A percentile compares a stretch with the other conserved stretches of the same genome.
phyloP scores from a whole-genome alignment of 2,113 vertebrate species.

The Pelvicachromis taeniatus region DNA sequence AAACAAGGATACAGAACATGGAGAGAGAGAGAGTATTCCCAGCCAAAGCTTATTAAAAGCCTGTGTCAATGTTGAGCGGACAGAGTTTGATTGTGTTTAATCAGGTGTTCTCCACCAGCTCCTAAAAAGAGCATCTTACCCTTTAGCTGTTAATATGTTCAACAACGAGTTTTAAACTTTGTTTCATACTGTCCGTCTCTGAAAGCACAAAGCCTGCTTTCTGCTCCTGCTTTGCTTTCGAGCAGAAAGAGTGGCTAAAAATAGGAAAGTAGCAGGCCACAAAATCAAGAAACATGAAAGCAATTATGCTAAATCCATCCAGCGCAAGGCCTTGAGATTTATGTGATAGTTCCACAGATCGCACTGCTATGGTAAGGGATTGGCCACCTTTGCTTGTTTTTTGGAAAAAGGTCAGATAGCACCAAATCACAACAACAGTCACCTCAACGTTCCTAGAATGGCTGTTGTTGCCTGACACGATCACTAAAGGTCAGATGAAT shows the following conservation, averaged over 20 bases:
- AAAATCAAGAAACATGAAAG: not conserved
- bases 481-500: not conserved
- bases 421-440: not conserved
- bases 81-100: not conserved
- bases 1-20: not conserved
- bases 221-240: no score
- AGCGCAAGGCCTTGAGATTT: not conserved
- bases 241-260: not conserved
- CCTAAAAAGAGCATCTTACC: not conserved
- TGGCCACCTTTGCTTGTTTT: not conserved
- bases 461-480: not conserved
- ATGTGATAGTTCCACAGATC: not conserved
- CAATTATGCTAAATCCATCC: not conserved
- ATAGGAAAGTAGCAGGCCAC: not conserved
- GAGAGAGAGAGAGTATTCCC: not conserved
- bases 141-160: not conserved
- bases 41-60: not conserved
- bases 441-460: not conserved
- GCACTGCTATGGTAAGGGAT: not conserved
- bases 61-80: not conserved
- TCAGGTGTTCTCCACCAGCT: not conserved
- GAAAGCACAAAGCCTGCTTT: not conserved
- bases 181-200: not conserved
- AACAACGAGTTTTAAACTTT: not conserved
- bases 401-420: not conserved